Percentiles rank a stretch among this genome's conserved stretches.
phyloP scores from a whole-genome alignment of 2,113 vertebrate genomes.

The Oceanites oceanicus region DNA sequence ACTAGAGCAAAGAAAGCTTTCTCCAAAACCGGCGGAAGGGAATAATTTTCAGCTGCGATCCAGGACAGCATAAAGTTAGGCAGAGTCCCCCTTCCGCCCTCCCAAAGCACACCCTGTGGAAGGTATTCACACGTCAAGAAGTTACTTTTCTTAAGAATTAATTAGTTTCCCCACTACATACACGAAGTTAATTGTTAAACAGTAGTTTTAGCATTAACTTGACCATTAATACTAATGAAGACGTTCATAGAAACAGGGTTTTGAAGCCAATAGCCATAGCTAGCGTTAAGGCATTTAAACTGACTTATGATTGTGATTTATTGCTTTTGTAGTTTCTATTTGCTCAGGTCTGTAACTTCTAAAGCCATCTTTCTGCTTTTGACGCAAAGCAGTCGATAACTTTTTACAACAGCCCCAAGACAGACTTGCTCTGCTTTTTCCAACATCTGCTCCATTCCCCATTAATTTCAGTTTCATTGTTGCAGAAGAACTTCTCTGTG shows the following conservation, averaged over 20 bases:
- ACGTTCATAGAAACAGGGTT: slow-evolving; percentile 48
- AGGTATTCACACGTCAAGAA: slow-evolving; percentile 48
- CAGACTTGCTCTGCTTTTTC: slow-evolving; percentile 30
- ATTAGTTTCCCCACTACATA: slow-evolving; percentile 21
- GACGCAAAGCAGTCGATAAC: slow-evolving; percentile 59
- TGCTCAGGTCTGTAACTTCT: slow-evolving; percentile 66
- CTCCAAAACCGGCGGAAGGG: not conserved
- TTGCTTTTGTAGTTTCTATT: slow-evolving; percentile 71
- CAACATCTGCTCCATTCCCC: slow-evolving; percentile 36
- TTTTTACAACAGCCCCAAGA: slow-evolving; percentile 42
- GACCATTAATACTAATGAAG: slow-evolving; percentile 63
- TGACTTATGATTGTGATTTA: slow-evolving; percentile 85
- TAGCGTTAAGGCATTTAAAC: slow-evolving; percentile 69
- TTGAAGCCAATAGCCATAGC: slow-evolving; percentile 47
- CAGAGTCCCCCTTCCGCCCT: not conserved
- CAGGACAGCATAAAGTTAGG: not conserved
- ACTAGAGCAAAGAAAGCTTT: not conserved
- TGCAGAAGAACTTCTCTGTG: slow-evolving; percentile 12
- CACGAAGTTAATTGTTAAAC: slow-evolving; percentile 74
- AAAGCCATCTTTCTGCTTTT: slow-evolving; percentile 67
- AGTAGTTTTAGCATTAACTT: slow-evolving; percentile 73
- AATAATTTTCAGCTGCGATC: slow-evolving; percentile 14
- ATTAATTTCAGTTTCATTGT: slow-evolving; percentile 60
- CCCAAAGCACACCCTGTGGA: not conserved
- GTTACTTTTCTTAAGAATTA: slow-evolving; percentile 60